These are phyloP conservation scores for Vulpes ferrilata DNA, from an alignment of 2,113 vertebrate species.

Conservation along the genomic window DNA sequence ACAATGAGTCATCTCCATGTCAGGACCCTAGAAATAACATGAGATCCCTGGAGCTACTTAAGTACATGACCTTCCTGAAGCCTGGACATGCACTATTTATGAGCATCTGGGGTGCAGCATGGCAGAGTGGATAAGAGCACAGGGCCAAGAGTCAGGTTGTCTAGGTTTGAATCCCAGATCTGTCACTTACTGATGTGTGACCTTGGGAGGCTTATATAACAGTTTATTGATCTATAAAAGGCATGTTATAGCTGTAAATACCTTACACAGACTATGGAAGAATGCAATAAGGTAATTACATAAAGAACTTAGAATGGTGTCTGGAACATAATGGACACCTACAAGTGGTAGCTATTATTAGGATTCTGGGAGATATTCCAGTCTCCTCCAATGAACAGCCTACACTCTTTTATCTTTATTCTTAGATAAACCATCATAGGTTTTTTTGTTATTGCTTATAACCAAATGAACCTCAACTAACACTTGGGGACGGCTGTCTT, in stretches of 20 bases:
- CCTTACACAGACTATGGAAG: not conserved
- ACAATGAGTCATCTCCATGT: not conserved
- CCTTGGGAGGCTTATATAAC: not conserved
- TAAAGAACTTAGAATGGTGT: not conserved
- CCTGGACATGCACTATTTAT: not conserved
- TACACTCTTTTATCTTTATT: not conserved
- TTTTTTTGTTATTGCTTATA: not conserved
- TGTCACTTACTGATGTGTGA: not conserved
- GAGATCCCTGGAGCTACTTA: not conserved
- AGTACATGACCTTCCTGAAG: not conserved
- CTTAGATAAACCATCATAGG: not conserved
- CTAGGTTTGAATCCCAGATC: not conserved
- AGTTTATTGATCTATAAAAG: conserved; percentile 16
- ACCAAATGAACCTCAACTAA: not conserved
- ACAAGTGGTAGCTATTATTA: not conserved
- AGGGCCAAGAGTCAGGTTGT: not conserved
- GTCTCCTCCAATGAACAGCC: not conserved
- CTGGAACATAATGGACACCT: not conserved
- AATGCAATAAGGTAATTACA: not conserved
- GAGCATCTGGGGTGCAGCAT: not conserved
- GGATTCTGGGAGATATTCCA: not conserved
- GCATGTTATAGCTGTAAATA: not conserved
- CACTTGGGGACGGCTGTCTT: not conserved
- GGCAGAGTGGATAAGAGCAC: not conserved
- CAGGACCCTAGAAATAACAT: not conserved